phyloP scores from a whole-genome alignment of 2,113 vertebrate genomes.

The Leucopternis melanops region DNA sequence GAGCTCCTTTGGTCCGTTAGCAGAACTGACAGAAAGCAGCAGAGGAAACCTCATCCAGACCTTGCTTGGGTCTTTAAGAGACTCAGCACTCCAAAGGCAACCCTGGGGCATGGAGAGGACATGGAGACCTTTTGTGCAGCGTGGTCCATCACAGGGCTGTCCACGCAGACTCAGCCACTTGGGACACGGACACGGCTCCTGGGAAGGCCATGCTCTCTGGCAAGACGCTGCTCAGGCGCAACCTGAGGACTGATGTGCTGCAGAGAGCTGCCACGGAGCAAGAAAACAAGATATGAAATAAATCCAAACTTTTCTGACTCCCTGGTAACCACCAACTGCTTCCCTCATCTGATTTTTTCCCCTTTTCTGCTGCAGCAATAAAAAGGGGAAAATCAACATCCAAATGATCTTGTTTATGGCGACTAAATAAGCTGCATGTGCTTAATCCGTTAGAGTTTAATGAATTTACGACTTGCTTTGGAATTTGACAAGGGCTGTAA shows the following conservation, averaged over 20 bases:
- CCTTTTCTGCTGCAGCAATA: constrained; percentile 71
- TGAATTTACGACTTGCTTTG: constrained; percentile 82
- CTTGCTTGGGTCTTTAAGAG: neutral
- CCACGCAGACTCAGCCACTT: rapidly evolving
- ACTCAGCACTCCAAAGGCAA: neutral
- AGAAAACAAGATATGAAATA: constrained; percentile 8
- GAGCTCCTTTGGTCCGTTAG: neutral
- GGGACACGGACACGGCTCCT: rapidly evolving
- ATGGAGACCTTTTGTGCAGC: neutral
- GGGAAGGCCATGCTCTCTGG: neutral
- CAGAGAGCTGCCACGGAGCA: neutral
- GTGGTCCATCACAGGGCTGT: neutral
- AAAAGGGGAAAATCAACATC: constrained; percentile 80
- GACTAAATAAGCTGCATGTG: constrained; percentile 80
- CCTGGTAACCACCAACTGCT: constrained; percentile 39
- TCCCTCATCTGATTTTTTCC: constrained; percentile 38
- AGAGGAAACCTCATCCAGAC: neutral
- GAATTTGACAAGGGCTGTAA: constrained; percentile 83
- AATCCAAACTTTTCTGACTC: constrained; percentile 44
- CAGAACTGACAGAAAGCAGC: neutral
- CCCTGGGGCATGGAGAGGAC: neutral
- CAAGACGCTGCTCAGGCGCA: neutral
- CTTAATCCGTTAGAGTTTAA: constrained; percentile 81
- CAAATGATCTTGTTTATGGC: constrained; percentile 84
- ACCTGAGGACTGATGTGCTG: rapidly evolving